Base-by-base conservation (phyloP, 2,888 invertebrate species). In the Lasioglossum oenotherae region DNA sequence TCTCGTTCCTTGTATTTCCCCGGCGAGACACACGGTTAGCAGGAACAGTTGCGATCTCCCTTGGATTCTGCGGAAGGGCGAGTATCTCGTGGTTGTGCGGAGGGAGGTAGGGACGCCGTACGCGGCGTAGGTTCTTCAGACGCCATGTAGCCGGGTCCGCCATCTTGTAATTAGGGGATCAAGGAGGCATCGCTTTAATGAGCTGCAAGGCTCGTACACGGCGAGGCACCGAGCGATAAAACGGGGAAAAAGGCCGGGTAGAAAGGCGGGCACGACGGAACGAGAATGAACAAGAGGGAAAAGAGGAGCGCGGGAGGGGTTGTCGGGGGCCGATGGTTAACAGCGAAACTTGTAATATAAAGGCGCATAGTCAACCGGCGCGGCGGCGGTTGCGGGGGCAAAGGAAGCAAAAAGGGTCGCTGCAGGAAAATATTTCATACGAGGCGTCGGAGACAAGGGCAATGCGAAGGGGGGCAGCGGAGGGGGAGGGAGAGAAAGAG, bases 111-210 rank as follows among this genome's bases (percentile, higher is more conserved):
- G 46, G 84, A 74, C 72, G 57, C 53, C 73, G 79, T 69, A 57
- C 23, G 81, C 80, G 69, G 81, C 79, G 76, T 82, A 87, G 84
- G 86, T 85, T 89, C 85, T 77, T 85, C 81, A 89, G 91, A 91
- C 91, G 93, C 93, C 94, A 93, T 94, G 91, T 91, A 93, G 89
- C 88, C 93, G 92, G 92, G 86, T 74, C 92, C 93, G 93, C 95
- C 95, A 94, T 95, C 93, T 94, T 94, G 94, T 93, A 94, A 95
- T 95, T 95, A 94, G 93, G 89, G 92, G 92, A 94, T 94, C 93
- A 93, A 94, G 93, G 87, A 93, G 92, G 92, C 92, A 93, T 93
- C 91, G 93, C 87, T 93, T 94, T 94, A 94, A 94, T 94, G 94
- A 94, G 94, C 94, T 93, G 91, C 90, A 85, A 93, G 93, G 90